Base-by-base conservation (phyloP, 2,113 vertebrate species). In the Hymenochirus boettgeri region DNA sequence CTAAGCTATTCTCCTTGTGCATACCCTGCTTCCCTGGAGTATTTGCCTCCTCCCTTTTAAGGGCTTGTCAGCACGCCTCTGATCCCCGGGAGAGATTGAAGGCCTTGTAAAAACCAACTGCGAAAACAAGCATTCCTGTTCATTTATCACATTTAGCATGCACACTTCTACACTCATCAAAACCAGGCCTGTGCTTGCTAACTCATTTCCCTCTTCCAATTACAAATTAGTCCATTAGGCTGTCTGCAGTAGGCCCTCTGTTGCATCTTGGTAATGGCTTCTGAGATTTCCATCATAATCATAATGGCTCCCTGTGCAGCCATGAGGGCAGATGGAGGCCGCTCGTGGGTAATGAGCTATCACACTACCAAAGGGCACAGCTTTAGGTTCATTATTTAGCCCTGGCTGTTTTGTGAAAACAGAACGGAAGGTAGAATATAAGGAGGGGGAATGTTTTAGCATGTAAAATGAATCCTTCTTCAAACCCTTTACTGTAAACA, bases 211-310 rank as follows among this genome's bases (percentile, higher is more conserved):
- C 92, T 94, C 90, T 92, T 89, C 93, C 93, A 96, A 94, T 96
- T 97, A 97, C 94, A 97, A 98, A 98, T 94, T 92, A 96, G 93
- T 93, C 95, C 93, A 98, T 98, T 96, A 98, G 92, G 89, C 91
- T 90, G 88, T 94, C 93, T 95, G 91, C 92, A 90, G 90, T 83
- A 89, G 90, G 90, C 91, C 92, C 94, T 91, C 89, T 81, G 89
- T 86, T 91, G 92, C 92, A 88, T 93, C 93, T 89, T 90, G 88
- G 90, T 97, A 97, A 97, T 95, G 93, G 93, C 93, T 96, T 94
- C 89, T 92, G 95, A 97, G 95, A 96, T 93, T 96, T 96, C 92
- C 92, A 94, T 96, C 95, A 95, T 97, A 93, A 97, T 96, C 91
- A 84, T 95, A 96, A 98, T 92, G 91, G 91, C 91, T 96, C 95